phyloP scores from a whole-genome alignment of 2,888 invertebrate species.

The Tholera decimalis region DNA sequence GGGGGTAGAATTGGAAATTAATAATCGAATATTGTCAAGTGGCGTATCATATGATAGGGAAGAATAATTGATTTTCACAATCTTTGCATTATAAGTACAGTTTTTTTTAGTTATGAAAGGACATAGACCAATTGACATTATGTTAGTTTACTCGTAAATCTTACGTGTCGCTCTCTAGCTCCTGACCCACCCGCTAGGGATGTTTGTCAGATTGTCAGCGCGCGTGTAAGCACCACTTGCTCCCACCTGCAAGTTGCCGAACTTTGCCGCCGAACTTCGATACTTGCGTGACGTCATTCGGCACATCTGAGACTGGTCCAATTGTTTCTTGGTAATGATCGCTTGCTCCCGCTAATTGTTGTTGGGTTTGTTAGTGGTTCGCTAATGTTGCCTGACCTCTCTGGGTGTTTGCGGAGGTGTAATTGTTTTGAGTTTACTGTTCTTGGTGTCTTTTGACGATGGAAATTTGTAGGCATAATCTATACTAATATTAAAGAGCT shows the following conservation, averaged over 20 bases:
- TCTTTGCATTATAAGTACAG: no score
- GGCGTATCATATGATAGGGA: no score
- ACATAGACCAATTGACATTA: no score
- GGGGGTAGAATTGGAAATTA: no score
- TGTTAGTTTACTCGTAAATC: no score
- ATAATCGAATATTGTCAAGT: no score
- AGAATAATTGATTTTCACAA: no score
- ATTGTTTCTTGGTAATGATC: slow-evolving; percentile 63
- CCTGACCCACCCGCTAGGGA: slow-evolving; percentile 63
- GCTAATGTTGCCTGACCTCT: slow-evolving; percentile 39
- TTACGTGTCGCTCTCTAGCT: slow-evolving; percentile 36
- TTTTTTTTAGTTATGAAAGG: no score
- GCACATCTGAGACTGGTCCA: slow-evolving; percentile 56
- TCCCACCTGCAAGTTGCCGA: slow-evolving; percentile 63
- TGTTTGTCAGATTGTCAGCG: slow-evolving; percentile 77
- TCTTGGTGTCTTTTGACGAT: neutral
- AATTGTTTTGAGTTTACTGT: slow-evolving; percentile 6
- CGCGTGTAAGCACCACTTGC: slow-evolving; percentile 61
- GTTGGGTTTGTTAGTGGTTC: slow-evolving; percentile 42
- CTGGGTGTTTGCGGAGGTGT: neutral
- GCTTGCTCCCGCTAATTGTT: slow-evolving; percentile 53
- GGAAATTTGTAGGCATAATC: neutral
- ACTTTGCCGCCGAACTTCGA: slow-evolving; percentile 45
- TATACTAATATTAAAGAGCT: no score
- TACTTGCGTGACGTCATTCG: slow-evolving; percentile 55